Evolutionary conservation across 2,888 invertebrate genomes (phyloP), one percentile per base, ranked within the genome.

Genomic region (Agonopterix alstromeriana): DNA sequence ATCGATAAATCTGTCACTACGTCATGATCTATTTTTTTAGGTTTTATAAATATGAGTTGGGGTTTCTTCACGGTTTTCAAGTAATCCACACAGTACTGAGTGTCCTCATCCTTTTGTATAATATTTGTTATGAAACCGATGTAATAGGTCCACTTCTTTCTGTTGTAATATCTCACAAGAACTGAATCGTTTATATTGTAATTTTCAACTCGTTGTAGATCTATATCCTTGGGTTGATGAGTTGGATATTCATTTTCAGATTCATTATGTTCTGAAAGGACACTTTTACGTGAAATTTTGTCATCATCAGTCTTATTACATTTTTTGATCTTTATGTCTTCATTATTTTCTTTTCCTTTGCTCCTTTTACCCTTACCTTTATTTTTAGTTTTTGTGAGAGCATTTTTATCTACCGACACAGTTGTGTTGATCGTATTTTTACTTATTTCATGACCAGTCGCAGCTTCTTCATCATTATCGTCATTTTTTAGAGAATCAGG

Each of bases 121-220:
- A 40, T 46, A n/a, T 46, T 35, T 14, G 10, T n/a, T 9, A 46
- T 35, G 38, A 46, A 41, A 41, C 42, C 46, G 35, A 46, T 46
- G 27, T 38, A 46, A 17, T 46, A 46, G n/a, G 38, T 46, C 46
- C 46, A 46, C 35, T 38, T 14, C 11, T 11, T 46, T 46, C 46
- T 41, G 35, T 46, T 38, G 11, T 27, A 41, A n/a, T 46, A 46
- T 11, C 42, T 46, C 12, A 46, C 46, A 27, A 46, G 41, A 41
- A 46, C 45, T 4, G 41, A 35, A 14, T 48, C 41, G 10, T 45
- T 41, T 36, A 38, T 17, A 10, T 40, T 12, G 36, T 36, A 36
- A 9, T 36, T 10, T 36, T 14, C 14, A 14, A 14, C 14, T 14
- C 14, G 14, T 14, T 14, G 14, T 14, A 14, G 14, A 14, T 14